Conservation (phyloP, 2,113 vertebrate genomes). For the Mobula birostris region DNA sequence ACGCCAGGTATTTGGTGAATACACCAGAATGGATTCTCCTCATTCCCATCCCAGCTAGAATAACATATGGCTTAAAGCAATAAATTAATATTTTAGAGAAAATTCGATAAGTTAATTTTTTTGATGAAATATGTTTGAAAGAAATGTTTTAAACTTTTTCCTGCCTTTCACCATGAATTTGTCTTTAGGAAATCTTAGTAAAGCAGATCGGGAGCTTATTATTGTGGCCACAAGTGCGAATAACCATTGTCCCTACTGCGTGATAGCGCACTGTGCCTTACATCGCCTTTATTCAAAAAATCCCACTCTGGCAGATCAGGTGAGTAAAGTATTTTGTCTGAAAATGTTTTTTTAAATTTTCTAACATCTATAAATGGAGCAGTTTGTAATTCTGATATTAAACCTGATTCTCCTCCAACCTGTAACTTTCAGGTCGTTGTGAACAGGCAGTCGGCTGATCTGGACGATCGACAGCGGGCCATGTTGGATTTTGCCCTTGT, state of each 20-base stretch:
- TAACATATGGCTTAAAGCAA: background rate
- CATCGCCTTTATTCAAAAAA: conserved; percentile 77
- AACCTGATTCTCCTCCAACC: background rate
- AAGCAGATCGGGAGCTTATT: conserved; percentile 74
- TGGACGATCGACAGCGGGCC: conserved; percentile 56
- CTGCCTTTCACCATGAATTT: background rate
- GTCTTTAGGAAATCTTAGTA: conserved; percentile 61
- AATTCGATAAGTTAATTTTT: background rate
- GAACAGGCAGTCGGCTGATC: conserved; percentile 65
- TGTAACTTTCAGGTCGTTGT: conserved; percentile 57
- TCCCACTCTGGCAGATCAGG: conserved; percentile 66
- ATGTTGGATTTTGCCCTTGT: conserved; percentile 75
- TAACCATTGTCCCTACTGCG: conserved; percentile 72
- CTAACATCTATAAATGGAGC: background rate
- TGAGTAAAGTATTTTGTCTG: conserved; percentile 43
- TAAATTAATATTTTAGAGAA: background rate
- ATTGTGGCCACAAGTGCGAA: conserved; percentile 68
- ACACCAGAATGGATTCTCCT: too few relatives aligned
- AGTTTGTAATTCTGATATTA: background rate
- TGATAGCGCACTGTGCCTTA: conserved; percentile 68
- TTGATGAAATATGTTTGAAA: background rate
- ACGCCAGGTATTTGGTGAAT: background rate
- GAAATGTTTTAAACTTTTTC: background rate
- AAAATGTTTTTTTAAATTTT: background rate
- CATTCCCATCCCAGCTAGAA: too few relatives aligned